Percentiles rank a stretch among this genome's conserved stretches.
These are phyloP conservation scores for Oxyura jamaicensis DNA, from an alignment of 2,113 vertebrate species.

Conservation along the genomic window DNA sequence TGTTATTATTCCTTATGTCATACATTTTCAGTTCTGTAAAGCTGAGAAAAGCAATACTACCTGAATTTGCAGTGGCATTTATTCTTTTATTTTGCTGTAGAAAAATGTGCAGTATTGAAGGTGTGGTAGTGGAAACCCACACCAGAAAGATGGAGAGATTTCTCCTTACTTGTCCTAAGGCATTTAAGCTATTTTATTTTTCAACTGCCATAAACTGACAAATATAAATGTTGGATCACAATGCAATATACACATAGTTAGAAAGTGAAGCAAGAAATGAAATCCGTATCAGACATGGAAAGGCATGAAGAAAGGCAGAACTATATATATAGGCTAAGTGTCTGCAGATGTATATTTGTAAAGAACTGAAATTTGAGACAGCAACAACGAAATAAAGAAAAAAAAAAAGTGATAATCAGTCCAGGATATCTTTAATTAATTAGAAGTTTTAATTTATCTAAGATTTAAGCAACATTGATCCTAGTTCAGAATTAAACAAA, in stretches of 20 bases:
- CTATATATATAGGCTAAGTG: background rate
- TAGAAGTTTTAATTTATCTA: background rate
- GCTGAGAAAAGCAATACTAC: background rate
- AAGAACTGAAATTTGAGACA: background rate
- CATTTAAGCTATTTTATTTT: constrained; percentile 58
- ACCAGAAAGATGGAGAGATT: constrained; percentile 14
- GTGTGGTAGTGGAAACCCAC: background rate
- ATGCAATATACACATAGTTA: background rate
- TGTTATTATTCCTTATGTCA: accelerated
- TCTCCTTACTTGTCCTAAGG: constrained; percentile 7
- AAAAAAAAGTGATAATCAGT: background rate
- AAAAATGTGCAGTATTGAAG: constrained; percentile 11
- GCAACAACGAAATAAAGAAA: background rate
- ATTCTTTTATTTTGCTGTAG: background rate
- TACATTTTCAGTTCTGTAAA: background rate
- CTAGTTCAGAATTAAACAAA: background rate
- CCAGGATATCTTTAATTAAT: background rate
- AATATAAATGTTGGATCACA: constrained; percentile 36
- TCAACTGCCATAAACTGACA: constrained; percentile 45
- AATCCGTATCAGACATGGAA: background rate
- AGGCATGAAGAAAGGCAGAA: background rate
- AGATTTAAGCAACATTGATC: background rate
- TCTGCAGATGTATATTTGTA: background rate
- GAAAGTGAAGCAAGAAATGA: constrained; percentile 38
- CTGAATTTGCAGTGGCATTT: background rate